A percentile compares a stretch with the other conserved stretches of the same genome.
These are phyloP conservation scores for Enteromius fasciolatus DNA, from an alignment of 2,797 vertebrate genomes.

Conservation along the genomic window DNA sequence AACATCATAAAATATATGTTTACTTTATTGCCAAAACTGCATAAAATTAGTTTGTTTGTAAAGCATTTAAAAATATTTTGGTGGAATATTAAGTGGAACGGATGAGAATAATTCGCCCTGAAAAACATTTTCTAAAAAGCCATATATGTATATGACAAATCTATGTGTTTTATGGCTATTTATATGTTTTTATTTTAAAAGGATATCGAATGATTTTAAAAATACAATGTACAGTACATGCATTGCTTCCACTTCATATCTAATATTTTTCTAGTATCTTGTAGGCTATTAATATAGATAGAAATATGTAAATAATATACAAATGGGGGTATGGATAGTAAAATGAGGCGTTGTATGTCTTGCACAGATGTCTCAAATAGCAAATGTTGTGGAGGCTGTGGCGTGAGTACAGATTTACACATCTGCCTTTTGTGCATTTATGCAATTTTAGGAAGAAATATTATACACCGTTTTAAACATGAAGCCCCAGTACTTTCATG, in stretches of 20 bases:
- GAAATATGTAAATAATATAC: background rate
- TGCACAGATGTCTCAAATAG: background rate
- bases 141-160: background rate
- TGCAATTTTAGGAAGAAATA: background rate
- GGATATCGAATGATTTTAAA: background rate
- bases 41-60: background rate
- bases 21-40: background rate
- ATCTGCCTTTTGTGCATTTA: background rate
- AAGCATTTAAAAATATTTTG: background rate
- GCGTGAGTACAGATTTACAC: background rate
- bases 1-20: background rate
- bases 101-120: background rate
- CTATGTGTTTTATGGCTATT: background rate
- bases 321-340: background rate
- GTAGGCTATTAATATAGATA: background rate
- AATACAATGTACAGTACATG: background rate
- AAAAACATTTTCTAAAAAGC: background rate
- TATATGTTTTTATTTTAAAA: background rate
- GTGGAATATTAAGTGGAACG: background rate
- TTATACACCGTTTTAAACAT: background rate
- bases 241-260: background rate
- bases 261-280: background rate
- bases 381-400: background rate
- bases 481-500: background rate
- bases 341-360: background rate